Evolutionary conservation across 2,113 vertebrate genomes (phyloP).

Genomic region (Vulpes ferrilata): DNA sequence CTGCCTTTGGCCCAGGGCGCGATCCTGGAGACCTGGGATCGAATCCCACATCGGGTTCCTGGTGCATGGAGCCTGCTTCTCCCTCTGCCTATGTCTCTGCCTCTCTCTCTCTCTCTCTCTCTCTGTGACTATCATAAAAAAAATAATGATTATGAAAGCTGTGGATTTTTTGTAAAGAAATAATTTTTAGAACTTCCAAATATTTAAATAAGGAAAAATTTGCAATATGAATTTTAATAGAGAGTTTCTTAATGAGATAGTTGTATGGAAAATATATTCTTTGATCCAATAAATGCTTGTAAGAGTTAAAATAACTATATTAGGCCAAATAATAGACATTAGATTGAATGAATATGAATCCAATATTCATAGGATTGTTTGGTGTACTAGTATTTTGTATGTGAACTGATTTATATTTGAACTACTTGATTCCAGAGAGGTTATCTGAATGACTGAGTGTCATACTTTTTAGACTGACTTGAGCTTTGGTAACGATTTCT

Average conservation of each 20-base stretch:
- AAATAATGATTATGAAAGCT: constrained; percentile 18
- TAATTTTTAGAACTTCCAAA: constrained; percentile 3
- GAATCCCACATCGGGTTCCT: too few species aligned
- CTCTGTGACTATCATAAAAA: too few species aligned
- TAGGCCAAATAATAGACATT: background rate
- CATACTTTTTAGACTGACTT: background rate
- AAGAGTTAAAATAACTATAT: constrained; percentile 6
- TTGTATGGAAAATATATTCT: constrained; percentile 31
- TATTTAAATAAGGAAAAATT: constrained; percentile 19
- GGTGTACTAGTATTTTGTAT: background rate
- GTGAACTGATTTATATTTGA: constrained; percentile 34
- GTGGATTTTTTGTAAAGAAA: background rate
- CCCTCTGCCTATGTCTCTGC: too few species aligned
- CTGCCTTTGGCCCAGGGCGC: too few species aligned
- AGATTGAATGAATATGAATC: background rate
- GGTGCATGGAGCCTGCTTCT: too few species aligned
- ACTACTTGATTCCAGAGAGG: constrained; percentile 9
- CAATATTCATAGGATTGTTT: constrained; percentile 12
- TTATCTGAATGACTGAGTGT: background rate
- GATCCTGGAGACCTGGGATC: too few species aligned
- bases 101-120: too few species aligned
- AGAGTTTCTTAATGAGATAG: background rate
- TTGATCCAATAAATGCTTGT: background rate
- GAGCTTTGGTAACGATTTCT: background rate
- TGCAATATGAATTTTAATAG: background rate